phyloP scores from a whole-genome alignment of 2,888 invertebrate species.

The Clostera curtula region DNA sequence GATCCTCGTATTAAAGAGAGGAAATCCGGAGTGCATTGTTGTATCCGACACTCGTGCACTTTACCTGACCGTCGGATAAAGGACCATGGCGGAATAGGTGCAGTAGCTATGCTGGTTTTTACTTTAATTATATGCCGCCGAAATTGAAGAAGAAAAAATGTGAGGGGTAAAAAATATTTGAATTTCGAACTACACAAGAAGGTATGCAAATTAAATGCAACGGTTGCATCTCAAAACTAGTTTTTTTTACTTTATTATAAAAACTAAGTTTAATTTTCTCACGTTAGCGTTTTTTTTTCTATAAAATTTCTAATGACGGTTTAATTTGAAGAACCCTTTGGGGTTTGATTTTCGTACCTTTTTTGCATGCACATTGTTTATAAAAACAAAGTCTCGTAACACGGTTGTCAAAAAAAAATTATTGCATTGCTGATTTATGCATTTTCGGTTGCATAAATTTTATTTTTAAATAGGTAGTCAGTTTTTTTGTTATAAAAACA shows the following conservation, averaged over 20 bases:
- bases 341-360: constrained; percentile 67
- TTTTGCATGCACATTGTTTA: constrained; percentile 49
- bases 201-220: constrained; percentile 63
- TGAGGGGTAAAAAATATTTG: constrained; percentile 29
- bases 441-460: constrained; percentile 39
- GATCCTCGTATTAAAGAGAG: constrained; percentile 69
- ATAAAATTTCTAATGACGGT: constrained; percentile 65
- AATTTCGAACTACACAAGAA: constrained; percentile 34
- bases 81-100: constrained; percentile 39
- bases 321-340: constrained; percentile 74
- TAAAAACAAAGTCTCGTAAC: constrained; percentile 69
- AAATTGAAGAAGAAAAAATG: constrained; percentile 19
- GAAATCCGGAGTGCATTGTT: constrained; percentile 71
- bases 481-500: constrained; percentile 5
- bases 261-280: constrained; percentile 65
- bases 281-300: constrained; percentile 60
- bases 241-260: constrained; percentile 39
- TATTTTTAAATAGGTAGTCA: constrained; percentile 9
- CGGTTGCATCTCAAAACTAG: constrained; percentile 42
- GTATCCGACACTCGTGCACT: constrained; percentile 59
- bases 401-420: constrained; percentile 71
- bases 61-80: constrained; percentile 69
- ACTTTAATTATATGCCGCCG: constrained; percentile 60
- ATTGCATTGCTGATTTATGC: constrained; percentile 67
- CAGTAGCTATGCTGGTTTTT: constrained; percentile 38